These are phyloP conservation scores for Cephus sareptanus DNA, from an alignment of 2,888 invertebrate species.

Conservation along the genomic window DNA sequence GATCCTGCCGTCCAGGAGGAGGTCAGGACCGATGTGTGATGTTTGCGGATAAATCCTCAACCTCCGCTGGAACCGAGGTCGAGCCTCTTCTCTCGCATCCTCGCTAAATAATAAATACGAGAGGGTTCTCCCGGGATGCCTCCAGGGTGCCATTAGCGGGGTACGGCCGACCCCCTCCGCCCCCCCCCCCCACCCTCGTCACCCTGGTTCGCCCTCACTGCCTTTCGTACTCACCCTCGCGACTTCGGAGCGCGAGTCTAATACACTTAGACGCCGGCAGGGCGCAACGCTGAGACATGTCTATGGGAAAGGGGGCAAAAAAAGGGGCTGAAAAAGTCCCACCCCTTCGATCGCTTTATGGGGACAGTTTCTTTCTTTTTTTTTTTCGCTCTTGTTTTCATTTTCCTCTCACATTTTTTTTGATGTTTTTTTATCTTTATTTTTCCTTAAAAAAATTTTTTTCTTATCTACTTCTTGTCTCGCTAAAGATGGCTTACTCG, in stretches of 20 bases:
- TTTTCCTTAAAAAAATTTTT: too few relatives aligned
- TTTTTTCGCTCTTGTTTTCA: constrained; percentile 9
- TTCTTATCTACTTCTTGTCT: accelerated
- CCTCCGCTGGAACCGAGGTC: neutral
- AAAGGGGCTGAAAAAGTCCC: neutral
- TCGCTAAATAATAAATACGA: constrained; percentile 65
- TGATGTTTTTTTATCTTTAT: neutral
- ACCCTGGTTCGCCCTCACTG: constrained; percentile 13
- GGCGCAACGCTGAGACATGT: constrained; percentile 41
- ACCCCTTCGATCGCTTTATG: constrained; percentile 44
- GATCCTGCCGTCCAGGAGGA: constrained; percentile 26
- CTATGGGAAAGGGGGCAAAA: constrained; percentile 41
- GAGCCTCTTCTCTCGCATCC: constrained; percentile 27
- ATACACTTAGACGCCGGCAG: constrained; percentile 57
- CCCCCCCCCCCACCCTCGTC: constrained; percentile 14
- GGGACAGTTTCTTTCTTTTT: constrained; percentile 19
- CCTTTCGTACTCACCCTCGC: constrained; percentile 7
- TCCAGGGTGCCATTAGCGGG: constrained; percentile 66
- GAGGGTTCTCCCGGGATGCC: constrained; percentile 61
- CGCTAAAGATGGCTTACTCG: too few relatives aligned
- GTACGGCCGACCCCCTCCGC: constrained; percentile 41
- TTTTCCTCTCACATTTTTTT: constrained; percentile 13
- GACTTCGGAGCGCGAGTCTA: constrained; percentile 51
- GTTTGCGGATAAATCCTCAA: constrained; percentile 57
- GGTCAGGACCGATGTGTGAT: constrained; percentile 45